phyloP scores from a whole-genome alignment of 2,888 invertebrate genomes.

The Hypolimnas misippus region DNA sequence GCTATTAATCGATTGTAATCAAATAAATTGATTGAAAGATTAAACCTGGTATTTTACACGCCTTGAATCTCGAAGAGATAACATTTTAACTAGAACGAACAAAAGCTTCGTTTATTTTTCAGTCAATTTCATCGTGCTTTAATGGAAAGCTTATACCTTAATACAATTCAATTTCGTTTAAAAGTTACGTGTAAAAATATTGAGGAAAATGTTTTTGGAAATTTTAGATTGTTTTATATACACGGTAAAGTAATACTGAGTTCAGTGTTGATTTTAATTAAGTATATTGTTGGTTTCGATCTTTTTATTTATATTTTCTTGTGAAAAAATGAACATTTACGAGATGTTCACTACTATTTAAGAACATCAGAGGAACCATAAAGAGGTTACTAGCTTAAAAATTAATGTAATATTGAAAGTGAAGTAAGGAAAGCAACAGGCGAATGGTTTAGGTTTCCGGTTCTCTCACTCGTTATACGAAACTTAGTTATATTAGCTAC shows the following conservation, averaged over 20 bases:
- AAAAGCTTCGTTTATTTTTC: conserved; percentile 13
- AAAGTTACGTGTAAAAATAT: conserved; percentile 5
- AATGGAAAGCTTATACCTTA: conserved; percentile 11
- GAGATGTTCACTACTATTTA: no score
- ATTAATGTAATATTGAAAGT: no score
- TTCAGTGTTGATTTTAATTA: no score
- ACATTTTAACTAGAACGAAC: conserved; percentile 2
- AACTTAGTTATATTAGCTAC: no score
- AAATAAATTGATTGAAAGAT: background rate
- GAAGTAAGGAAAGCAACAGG: no score
- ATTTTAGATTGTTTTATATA: background rate
- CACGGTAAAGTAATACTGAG: background rate
- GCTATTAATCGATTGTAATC: background rate
- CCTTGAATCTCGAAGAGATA: conserved; percentile 2
- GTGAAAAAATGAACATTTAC: no score
- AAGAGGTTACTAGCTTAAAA: no score
- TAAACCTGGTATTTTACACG: background rate
- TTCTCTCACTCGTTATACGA: no score
- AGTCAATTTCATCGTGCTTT: conserved; percentile 10
- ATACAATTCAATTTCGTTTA: conserved; percentile 14
- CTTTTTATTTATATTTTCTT: no score
- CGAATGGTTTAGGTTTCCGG: no score
- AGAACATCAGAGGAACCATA: no score
- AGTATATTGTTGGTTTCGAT: no score
- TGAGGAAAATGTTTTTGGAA: background rate